Evolutionary conservation across 2,888 invertebrate genomes (phyloP).

Genomic region (Lasioglossum villosulum): DNA sequence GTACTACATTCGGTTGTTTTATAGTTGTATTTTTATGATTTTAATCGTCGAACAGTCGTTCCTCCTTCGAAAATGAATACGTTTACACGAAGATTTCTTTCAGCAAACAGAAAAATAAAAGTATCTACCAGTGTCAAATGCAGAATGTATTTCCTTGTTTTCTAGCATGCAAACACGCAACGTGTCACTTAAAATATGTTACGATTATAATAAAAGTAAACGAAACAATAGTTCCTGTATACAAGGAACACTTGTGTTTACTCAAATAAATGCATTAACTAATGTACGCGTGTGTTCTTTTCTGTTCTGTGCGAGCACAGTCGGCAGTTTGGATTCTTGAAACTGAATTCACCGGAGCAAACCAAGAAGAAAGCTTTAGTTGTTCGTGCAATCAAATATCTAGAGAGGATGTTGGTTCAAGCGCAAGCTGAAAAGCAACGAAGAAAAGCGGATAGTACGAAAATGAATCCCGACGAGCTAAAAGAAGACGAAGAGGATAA

Average conservation of each 20-base stretch:
- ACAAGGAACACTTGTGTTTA: not conserved
- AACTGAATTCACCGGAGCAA: constrained; percentile 92
- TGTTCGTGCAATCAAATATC: constrained; percentile 92
- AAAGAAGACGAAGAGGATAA: constrained; percentile 85
- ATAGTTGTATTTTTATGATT: constrained; percentile 3
- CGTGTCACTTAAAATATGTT: not conserved
- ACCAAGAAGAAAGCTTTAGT: constrained; percentile 92
- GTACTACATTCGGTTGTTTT: constrained; percentile 61
- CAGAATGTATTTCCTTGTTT: not conserved
- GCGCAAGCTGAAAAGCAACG: constrained; percentile 88
- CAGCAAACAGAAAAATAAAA: not conserved
- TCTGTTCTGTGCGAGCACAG: constrained; percentile 86
- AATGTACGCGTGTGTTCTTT: not conserved
- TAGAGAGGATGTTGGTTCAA: constrained; percentile 94
- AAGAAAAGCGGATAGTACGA: constrained; percentile 82
- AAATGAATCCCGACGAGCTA: constrained; percentile 74
- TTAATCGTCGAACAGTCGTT: not conserved
- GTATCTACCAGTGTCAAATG: not conserved
- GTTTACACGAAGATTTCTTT: not conserved
- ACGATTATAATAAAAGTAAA: not conserved
- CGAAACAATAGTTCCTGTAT: not conserved
- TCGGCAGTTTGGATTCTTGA: constrained; percentile 96
- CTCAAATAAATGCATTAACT: not conserved
- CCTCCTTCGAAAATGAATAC: not conserved
- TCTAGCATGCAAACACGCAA: not conserved